Evolutionary conservation across 2,888 invertebrate species (phyloP).

Genomic region (Drosophila hamatofila): DNA sequence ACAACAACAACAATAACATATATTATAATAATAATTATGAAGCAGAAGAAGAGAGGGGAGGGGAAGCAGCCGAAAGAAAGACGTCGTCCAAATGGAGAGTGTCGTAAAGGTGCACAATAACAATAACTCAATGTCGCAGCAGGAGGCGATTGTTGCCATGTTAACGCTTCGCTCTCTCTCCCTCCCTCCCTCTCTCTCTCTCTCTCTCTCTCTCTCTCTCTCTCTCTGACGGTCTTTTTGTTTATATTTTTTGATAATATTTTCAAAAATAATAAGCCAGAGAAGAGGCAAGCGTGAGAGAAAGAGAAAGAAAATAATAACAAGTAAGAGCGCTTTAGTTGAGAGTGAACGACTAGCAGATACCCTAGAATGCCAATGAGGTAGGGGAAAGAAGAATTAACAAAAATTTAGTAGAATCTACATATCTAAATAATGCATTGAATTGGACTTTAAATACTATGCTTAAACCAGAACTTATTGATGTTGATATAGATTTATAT

Average conservation of each 20-base stretch:
- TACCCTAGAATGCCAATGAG: not conserved
- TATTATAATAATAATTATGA: conserved; percentile 16
- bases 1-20: conserved; percentile 13
- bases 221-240: conserved; percentile 35
- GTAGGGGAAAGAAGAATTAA: not conserved
- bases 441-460: too few species aligned
- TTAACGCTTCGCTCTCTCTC: conserved; percentile 83
- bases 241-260: conserved; percentile 72
- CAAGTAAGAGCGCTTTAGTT: not conserved
- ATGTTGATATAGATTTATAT: too few species aligned
- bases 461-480: too few species aligned
- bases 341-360: not conserved
- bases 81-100: conserved; percentile 64
- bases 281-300: not conserved
- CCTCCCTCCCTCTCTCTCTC: conserved; percentile 15
- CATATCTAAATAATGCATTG: too few species aligned
- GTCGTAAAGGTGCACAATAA: conserved; percentile 83
- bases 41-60: not conserved
- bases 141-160: conserved; percentile 85
- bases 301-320: conserved; percentile 12
- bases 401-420: too few species aligned
- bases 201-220: not conserved
- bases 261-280: conserved; percentile 9
- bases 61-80: conserved; percentile 24
- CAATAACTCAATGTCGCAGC: conserved; percentile 85